phyloP scores from a whole-genome alignment of 2,797 vertebrate genomes.

The Cynopterus sphinx region DNA sequence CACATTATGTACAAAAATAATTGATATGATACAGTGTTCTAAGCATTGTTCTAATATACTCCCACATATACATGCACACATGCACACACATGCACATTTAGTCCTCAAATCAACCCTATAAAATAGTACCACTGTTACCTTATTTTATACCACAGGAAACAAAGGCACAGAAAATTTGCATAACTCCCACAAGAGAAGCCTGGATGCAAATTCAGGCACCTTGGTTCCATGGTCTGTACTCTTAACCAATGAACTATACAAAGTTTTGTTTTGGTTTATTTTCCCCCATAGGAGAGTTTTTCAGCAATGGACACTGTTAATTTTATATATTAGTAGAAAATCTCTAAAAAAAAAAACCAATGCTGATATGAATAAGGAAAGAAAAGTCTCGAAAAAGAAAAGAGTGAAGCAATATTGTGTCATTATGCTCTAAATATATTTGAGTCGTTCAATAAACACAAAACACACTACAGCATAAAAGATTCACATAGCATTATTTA shows the following conservation, averaged over 20 bases:
- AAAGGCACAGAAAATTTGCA: not conserved
- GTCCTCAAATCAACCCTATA: not conserved
- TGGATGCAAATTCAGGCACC: not conserved
- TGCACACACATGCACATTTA: no score
- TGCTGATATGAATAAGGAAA: not conserved
- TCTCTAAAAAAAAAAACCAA: not conserved
- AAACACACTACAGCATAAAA: not conserved
- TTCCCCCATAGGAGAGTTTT: not conserved
- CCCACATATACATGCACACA: rapidly evolving
- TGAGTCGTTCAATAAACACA: not conserved
- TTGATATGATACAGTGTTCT: not conserved
- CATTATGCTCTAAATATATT: not conserved
- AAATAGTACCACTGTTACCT: not conserved
- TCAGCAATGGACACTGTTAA: not conserved
- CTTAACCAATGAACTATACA: not conserved
- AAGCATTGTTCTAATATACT: not conserved
- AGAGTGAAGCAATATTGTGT: no score
- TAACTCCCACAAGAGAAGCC: not conserved
- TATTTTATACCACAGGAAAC: not conserved
- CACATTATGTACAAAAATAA: not conserved
- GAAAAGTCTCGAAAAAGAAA: not conserved
- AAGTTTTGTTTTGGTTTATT: not conserved
- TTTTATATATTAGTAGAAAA: not conserved
- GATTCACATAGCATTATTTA: not conserved
- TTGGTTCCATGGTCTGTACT: not conserved